Base-by-base conservation (phyloP, 2,888 invertebrate genomes). In the Reticulitermes lucifugus region DNA sequence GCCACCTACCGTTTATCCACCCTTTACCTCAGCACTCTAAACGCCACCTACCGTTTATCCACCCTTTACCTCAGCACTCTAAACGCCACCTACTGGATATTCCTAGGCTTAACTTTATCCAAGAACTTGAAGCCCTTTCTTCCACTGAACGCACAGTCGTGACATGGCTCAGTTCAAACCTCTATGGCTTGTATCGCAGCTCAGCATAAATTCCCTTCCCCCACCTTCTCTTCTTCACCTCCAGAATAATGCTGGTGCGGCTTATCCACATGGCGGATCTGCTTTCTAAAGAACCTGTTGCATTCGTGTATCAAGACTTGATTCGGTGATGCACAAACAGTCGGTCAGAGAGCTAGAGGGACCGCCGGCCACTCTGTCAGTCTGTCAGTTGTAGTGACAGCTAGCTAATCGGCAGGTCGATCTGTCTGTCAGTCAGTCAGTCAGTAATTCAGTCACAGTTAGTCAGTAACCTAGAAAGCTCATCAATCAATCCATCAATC, bases 231-330 rank as follows among this genome's bases (percentile, higher is more conserved):
- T 46, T 43, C 70, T 81, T 59, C 81, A 21, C 25, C 80, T 7
- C 22, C 80, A 35, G 81, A 65, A 80, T 80, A 65, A 60, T 25
- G 60, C 25, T n/a, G 41, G n/a, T 12, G 43, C 46, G 18, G 43
- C 81, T 81, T 81, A 81, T 81, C 81, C 81, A 21, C 25, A 12
- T 29, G 29, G 65, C 81, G 81, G 81, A 81, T 81, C 81, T 81
- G n/a, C 70, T 25, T 81, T 35, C 18, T 81, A 70, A 81, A 81
- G 70, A 81, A 81, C 70, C 70, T 70, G 65, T 70, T 81, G 81
- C 81, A 81, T 70, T 35, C 80, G 60, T 35, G 80, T 80, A 80
- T 60, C 41, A 41, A 35, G 81, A 81, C 81, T 70, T 81, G 70
- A 81, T 70, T 81, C 81, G 81, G 43, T 81, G 81, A 81, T 65